phyloP scores from a whole-genome alignment of 2,113 vertebrate species.

The Scortum barcoo region DNA sequence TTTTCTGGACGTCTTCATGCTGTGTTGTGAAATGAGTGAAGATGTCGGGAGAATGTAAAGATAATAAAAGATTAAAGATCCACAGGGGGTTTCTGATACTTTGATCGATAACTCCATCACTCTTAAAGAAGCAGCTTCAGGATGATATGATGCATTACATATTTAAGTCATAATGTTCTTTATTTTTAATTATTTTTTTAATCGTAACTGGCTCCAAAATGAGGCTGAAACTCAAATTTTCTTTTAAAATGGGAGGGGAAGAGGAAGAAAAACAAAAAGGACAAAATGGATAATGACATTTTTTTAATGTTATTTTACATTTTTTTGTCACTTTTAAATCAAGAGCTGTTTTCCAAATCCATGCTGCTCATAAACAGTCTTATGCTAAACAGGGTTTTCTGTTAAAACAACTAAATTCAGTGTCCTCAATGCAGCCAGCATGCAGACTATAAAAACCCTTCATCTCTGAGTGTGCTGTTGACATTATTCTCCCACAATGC shows the following conservation, averaged over 20 bases:
- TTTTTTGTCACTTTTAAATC: background rate
- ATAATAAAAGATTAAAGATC: background rate
- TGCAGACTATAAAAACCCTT: background rate
- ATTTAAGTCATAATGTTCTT: background rate
- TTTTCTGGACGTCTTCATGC: background rate
- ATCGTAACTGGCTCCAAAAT: background rate
- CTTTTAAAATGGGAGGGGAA: background rate
- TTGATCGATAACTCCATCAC: background rate
- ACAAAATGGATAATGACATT: background rate
- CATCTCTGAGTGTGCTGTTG: slow-evolving; percentile 6
- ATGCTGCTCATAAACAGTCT: too few species aligned
- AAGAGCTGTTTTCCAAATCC: background rate
- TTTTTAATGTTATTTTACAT: background rate
- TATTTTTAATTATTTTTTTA: too few species aligned
- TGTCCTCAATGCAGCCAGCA: background rate
- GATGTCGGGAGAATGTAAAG: background rate
- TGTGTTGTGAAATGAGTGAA: background rate
- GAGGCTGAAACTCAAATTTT: background rate
- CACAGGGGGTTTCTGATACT: background rate
- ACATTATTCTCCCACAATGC: slow-evolving; percentile 20
- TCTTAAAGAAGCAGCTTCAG: background rate
- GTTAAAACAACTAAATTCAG: background rate
- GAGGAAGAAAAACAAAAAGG: background rate
- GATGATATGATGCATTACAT: background rate
- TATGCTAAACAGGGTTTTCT: background rate